Conservation (phyloP, 2,113 vertebrate species). For the Nanorana parkeri region DNA sequence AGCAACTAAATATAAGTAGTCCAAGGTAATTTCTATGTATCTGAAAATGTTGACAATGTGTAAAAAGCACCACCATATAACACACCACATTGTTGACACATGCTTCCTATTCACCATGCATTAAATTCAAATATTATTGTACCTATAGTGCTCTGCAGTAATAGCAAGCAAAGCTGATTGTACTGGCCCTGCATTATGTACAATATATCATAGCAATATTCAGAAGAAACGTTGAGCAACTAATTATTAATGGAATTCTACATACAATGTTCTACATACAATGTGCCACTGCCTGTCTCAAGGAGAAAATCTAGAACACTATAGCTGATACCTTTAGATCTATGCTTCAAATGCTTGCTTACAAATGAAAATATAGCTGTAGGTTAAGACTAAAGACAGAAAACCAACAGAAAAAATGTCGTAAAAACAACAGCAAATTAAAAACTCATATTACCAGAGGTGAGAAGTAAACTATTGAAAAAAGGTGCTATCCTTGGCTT, state of each 20-base stretch:
- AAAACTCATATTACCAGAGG: conserved; percentile 28
- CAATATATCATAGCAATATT: neutral
- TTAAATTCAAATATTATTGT: too few relatives aligned
- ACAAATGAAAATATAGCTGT: conserved; percentile 11
- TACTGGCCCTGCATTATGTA: neutral
- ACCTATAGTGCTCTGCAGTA: neutral
- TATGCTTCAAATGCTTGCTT: neutral
- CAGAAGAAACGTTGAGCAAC: neutral
- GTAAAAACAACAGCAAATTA: conserved; percentile 36
- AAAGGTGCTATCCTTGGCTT: neutral
- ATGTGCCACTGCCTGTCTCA: neutral
- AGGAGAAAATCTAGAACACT: neutral
- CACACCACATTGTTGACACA: too few relatives aligned
- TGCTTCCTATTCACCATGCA: too few relatives aligned
- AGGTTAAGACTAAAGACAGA: neutral
- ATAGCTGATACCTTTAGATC: neutral
- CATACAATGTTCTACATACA: neutral
- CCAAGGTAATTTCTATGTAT: too few relatives aligned
- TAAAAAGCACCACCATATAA: too few relatives aligned
- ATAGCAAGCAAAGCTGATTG: neutral
- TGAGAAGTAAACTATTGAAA: conserved; percentile 37
- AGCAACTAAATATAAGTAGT: too few relatives aligned
- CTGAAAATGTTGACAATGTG: too few relatives aligned
- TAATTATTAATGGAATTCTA: neutral
- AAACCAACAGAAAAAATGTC: conserved; percentile 4